A percentile compares a stretch with the other conserved stretches of the same genome.
phyloP scores from a whole-genome alignment of 2,797 vertebrate species.

The Vultur gryphus region DNA sequence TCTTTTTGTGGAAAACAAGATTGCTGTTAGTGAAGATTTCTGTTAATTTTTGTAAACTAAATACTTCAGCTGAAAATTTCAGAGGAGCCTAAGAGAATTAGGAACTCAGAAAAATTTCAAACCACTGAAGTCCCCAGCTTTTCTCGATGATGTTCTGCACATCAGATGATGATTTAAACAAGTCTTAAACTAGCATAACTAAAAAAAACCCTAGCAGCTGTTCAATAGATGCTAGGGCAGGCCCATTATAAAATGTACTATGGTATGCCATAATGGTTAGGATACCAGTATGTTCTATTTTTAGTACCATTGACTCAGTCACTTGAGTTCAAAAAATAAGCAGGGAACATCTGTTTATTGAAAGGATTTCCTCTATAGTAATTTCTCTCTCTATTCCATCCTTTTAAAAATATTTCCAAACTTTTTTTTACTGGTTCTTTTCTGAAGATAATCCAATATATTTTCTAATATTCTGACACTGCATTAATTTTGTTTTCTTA shows the following conservation, averaged over 20 bases:
- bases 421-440: not conserved
- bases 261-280: slow-evolving; percentile 66
- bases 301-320: slow-evolving; percentile 67
- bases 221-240: slow-evolving; percentile 63
- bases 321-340: slow-evolving; percentile 57
- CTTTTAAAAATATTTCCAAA: not conserved
- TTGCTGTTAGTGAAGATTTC: not conserved
- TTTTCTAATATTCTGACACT: not conserved
- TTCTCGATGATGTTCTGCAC: not conserved
- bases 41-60: not conserved
- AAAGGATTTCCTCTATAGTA: slow-evolving; percentile 50
- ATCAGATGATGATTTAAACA: slow-evolving; percentile 40
- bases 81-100: not conserved
- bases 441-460: not conserved
- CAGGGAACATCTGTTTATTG: slow-evolving; percentile 52
- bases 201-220: slow-evolving; percentile 64
- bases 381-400: not conserved
- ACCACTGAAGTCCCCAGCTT: not conserved
- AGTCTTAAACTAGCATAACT: slow-evolving; percentile 36
- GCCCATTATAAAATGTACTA: slow-evolving; percentile 70
- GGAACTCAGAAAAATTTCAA: not conserved
- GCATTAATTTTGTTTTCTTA: not conserved
- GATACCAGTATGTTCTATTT: slow-evolving; percentile 53
- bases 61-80: not conserved
- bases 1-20: not conserved